Evolutionary conservation across 2,113 vertebrate species (phyloP), one percentile per base, ranked within the genome.

Genomic region (Hypocryptadius cinnamomeus): DNA sequence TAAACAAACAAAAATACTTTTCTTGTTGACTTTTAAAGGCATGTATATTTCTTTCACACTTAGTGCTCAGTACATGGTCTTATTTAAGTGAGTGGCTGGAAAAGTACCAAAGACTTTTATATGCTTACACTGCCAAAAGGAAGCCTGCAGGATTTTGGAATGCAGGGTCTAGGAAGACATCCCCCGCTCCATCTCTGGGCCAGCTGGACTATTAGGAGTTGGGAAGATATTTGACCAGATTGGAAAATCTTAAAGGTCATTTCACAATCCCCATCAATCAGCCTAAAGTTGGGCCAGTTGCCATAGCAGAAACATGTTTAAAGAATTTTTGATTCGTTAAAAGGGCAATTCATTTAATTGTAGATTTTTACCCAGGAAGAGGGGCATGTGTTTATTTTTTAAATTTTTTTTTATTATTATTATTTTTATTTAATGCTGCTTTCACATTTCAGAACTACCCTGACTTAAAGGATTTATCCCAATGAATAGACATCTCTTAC

Each of bases 1-100:
- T 27, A 92, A 93, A 93, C 56, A 96, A 90, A 85, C 76, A 78
- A 64, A 95, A 78, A 28, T 60, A 42, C 44, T 92, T 71, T 86
- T 72, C 86, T 33, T 22, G 42, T 74, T 78, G 65, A 73, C 27
- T 80, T 86, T 74, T 81, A 84, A 74, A 94, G 72, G 39, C 21
- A 17, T 4, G 27, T 35, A 20, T 90, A 88, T 95, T 93, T 93
- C 63, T 88, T 94, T 92, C 82, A 88, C 85, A 92, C 72, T 81
- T 83, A 68, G 42, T 0, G 5, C 85, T 93, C 80, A 53, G 61
- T 72, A 56, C 39, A 10, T 37, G 39, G 51, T 74, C 65, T 90
- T 71, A 53, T 78, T 90, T 73, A 73, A 85, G 76, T 44, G 60
- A 88, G 77, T 4, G 4, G 18, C 65, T 95, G 86, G 88, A 92